Conservation (phyloP, 1,140 invertebrate genomes). For the Drosophila santomea region DNA sequence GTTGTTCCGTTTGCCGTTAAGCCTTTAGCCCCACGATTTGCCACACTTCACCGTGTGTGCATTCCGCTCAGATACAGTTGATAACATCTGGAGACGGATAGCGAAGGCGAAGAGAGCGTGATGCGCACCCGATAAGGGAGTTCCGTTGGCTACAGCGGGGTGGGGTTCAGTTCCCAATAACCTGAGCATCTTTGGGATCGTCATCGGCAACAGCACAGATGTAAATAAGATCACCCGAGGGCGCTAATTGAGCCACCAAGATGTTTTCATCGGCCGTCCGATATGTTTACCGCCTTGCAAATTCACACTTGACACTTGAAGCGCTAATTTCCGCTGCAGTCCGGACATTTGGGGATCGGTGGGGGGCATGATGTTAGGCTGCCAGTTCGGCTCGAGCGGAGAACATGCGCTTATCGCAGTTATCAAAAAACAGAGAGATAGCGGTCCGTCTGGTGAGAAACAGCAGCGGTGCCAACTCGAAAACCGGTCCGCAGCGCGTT, state of each 20-base stretch:
- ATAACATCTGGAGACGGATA: constrained; percentile 14
- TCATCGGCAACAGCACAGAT: constrained; percentile 27
- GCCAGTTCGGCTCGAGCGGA: constrained; percentile 19
- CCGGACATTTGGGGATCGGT: not conserved
- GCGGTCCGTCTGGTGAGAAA: constrained; percentile 14
- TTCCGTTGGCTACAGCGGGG: constrained; percentile 7
- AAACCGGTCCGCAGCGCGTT: constrained; percentile 16
- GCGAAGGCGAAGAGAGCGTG: not conserved
- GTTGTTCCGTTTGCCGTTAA: constrained; percentile 23
- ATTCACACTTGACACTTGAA: constrained; percentile 79
- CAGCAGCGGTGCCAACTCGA: constrained; percentile 1
- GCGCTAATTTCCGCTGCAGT: constrained; percentile 75
- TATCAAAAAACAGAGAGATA: constrained; percentile 25
- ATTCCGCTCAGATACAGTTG: constrained; percentile 13
- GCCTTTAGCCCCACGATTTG: constrained; percentile 22
- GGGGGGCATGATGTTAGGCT: constrained; percentile 18
- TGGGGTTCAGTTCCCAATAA: not conserved
- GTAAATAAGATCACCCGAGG: constrained; percentile 55
- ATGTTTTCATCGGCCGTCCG: constrained; percentile 71
- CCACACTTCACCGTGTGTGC: constrained; percentile 35
- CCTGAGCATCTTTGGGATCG: constrained; percentile 16
- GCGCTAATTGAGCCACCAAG: constrained; percentile 68
- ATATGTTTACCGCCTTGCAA: constrained; percentile 71
- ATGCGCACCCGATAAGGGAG: constrained; percentile 19
- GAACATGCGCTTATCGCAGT: constrained; percentile 33